Evolutionary conservation across 2,888 invertebrate species (phyloP).

Genomic region (Drosophila affinis): DNA sequence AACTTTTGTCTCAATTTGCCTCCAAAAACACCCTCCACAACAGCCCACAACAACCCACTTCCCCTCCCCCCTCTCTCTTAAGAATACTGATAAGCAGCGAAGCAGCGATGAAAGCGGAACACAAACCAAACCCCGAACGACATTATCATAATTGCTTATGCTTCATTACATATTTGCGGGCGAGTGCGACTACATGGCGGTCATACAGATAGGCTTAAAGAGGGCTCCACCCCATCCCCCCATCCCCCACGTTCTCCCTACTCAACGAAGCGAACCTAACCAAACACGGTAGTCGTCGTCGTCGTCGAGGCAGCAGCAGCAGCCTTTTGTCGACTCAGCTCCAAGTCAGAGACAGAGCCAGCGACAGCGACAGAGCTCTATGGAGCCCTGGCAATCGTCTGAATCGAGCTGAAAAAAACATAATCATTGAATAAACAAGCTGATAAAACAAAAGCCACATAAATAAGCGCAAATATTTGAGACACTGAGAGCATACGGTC

Average conservation of each 20-base stretch:
- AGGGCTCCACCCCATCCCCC: neutral
- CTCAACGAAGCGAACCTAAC: constrained; percentile 36
- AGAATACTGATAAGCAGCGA: constrained; percentile 59
- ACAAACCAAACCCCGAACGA: constrained; percentile 62
- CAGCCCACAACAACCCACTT: neutral
- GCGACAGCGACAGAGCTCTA: neutral
- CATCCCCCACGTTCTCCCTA: neutral
- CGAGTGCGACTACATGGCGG: constrained; percentile 31
- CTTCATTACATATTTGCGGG: constrained; percentile 75
- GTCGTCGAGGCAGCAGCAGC: neutral
- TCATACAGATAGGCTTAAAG: constrained; percentile 43
- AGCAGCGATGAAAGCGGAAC: constrained; percentile 46
- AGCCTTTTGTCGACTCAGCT: constrained; percentile 42
- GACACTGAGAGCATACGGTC: constrained; percentile 40
- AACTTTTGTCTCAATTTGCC: neutral
- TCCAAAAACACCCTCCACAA: neutral
- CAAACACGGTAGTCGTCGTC: constrained; percentile 35
- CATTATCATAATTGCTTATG: constrained; percentile 80
- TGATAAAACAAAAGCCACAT: constrained; percentile 75
- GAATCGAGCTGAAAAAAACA: constrained; percentile 25
- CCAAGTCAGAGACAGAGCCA: neutral
- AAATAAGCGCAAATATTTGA: constrained; percentile 73
- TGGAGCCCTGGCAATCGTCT: constrained; percentile 8
- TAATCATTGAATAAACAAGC: constrained; percentile 73
- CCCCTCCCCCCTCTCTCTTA: neutral